These are phyloP conservation scores for Antigone vipio DNA, from an alignment of 2,113 vertebrate species.

Conservation along the genomic window DNA sequence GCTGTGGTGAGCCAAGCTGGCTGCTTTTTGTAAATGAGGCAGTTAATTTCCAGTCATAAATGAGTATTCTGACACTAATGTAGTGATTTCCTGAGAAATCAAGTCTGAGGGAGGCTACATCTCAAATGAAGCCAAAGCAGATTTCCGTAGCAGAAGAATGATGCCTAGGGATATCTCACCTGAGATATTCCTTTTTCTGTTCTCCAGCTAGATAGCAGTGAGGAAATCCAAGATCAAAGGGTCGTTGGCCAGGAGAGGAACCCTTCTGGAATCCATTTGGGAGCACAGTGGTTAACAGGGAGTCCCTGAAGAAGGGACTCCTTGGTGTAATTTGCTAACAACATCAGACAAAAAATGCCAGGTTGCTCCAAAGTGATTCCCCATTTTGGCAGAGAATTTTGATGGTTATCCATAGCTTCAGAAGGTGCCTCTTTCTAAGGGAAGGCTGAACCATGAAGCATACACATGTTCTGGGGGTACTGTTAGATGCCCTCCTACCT, in stretches of 20 bases:
- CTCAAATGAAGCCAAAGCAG: neutral
- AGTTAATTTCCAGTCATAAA: neutral
- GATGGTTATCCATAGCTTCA: neutral
- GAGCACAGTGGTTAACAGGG: neutral
- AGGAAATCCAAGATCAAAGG: neutral
- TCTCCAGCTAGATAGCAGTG: neutral
- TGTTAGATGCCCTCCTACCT: slow-evolving; percentile 53
- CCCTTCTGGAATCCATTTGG: neutral
- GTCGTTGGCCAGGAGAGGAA: neutral
- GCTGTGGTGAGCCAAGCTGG: neutral
- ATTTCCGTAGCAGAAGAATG: neutral
- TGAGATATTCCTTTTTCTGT: neutral
- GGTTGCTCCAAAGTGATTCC: neutral
- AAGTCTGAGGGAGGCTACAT: neutral
- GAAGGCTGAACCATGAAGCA: neutral
- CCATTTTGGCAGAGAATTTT: neutral
- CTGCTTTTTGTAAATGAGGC: neutral
- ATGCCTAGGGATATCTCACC: neutral
- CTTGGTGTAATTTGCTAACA: neutral
- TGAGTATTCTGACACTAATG: neutral
- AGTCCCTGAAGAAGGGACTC: slow-evolving; percentile 1
- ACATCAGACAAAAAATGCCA: neutral
- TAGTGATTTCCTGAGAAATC: neutral
- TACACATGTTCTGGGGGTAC: neutral
- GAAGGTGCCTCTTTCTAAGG: neutral